Evolutionary conservation across 2,113 vertebrate genomes (phyloP).

Genomic region (Crotophaga sulcirostris): DNA sequence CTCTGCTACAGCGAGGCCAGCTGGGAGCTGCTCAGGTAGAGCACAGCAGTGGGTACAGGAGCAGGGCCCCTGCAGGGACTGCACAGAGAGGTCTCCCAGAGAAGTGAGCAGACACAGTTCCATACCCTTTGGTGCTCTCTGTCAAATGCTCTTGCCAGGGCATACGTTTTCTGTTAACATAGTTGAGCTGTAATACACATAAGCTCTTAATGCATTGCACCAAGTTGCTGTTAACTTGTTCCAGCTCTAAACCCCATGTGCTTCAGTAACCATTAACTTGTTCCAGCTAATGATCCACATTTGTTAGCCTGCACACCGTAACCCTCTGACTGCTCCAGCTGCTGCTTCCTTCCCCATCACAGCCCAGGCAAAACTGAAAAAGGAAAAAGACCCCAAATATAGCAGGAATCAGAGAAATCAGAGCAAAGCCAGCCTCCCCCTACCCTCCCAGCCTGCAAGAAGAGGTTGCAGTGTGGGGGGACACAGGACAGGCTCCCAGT

Average conservation of each 20-base stretch:
- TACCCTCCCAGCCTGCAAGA: not conserved
- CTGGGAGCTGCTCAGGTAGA: not conserved
- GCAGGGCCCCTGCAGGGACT: not conserved
- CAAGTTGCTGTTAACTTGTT: not conserved
- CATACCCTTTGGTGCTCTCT: not conserved
- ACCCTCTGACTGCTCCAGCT: not conserved
- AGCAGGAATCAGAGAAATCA: not conserved
- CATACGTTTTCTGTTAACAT: slow-evolving; percentile 7
- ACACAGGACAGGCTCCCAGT: not conserved
- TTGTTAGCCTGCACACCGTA: not conserved
- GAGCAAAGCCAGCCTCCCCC: not conserved
- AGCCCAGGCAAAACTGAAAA: not conserved
- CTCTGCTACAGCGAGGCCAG: not conserved
- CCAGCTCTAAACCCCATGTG: slow-evolving; percentile 31
- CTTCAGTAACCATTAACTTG: slow-evolving; percentile 34
- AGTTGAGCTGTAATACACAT: not conserved
- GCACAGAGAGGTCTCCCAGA: accelerated
- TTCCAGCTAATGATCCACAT: slow-evolving; percentile 30
- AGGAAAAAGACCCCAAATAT: not conserved
- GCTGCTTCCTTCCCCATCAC: not conserved
- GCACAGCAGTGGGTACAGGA: not conserved
- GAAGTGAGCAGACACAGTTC: not conserved
- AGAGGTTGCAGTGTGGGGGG: not conserved
- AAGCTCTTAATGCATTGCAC: not conserved
- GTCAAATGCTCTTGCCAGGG: not conserved